These are phyloP conservation scores for Entelurus aequoreus DNA, from an alignment of 2,113 vertebrate genomes.

Conservation along the genomic window DNA sequence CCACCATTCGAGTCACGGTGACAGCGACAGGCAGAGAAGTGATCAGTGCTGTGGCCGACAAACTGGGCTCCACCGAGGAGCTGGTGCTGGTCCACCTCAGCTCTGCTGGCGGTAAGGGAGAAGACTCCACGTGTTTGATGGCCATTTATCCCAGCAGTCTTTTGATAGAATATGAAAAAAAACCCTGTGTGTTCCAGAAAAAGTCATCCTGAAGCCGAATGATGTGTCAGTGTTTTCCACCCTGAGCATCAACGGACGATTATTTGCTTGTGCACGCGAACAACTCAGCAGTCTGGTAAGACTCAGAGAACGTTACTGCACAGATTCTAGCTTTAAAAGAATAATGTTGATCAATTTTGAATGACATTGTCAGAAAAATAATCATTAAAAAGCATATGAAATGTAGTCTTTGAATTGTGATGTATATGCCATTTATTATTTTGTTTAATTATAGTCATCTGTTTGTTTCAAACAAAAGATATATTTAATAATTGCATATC, in stretches of 20 bases:
- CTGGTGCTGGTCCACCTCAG: constrained; percentile 88
- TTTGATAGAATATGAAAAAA: neutral
- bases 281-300: constrained; percentile 87
- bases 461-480: too few relatives aligned
- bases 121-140: neutral
- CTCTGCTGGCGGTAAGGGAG: constrained; percentile 81
- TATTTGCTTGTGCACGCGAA: constrained; percentile 88
- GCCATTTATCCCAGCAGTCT: neutral
- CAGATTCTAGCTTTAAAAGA: too few relatives aligned
- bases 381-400: too few relatives aligned
- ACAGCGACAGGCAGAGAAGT: constrained; percentile 85
- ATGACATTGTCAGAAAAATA: too few relatives aligned
- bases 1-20: constrained; percentile 88
- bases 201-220: constrained; percentile 80
- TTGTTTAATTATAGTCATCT: too few relatives aligned
- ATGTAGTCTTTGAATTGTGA: too few relatives aligned
- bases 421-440: too few relatives aligned
- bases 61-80: constrained; percentile 86
- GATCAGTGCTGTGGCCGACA: constrained; percentile 82
- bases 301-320: neutral
- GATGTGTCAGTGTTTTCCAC: constrained; percentile 95
- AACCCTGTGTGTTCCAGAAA: constrained; percentile 43
- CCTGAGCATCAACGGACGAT: constrained; percentile 87
- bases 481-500: too few relatives aligned
- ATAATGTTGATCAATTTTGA: too few relatives aligned